Base-by-base conservation (phyloP, 2,797 vertebrate species). In the Characodon lateralis region DNA sequence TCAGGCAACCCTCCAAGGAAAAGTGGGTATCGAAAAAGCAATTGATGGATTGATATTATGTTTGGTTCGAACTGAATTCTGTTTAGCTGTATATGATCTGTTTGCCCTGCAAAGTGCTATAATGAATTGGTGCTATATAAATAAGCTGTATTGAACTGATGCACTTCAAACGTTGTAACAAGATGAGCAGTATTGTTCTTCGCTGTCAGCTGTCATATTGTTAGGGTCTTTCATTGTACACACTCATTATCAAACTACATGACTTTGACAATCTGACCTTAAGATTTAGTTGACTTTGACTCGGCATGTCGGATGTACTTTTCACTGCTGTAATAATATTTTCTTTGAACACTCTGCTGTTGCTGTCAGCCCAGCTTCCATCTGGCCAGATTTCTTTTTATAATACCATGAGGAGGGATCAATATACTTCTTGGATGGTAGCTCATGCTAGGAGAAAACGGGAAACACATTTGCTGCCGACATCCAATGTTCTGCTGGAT, bases 321-420 rank as follows among this genome's bases (percentile, higher is more conserved):
- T 74, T 86, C 35, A 76, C 77, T 77, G 74, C 75, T 78, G 77
- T 63, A 61, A 61, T 74, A 74, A 46, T 59, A 74, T 39, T 73
- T 43, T 63, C 74, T 80, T 80, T 81, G 76, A 79, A 82, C 78
- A 18, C 59, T 39, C 46, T 63, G 26, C 71, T 66, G 75, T 69
- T 76, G 76, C 70, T 80, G 78, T 71, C 76, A 84, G 76, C 71
- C 76, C 84, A 77, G 76, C 71, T 61, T 81, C 85, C 83, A 89
- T 91, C 80, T 90, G 85, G 73, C 84, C 58, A 61, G 73, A 82
- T 83, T 79, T 84, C 73, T 81, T 82, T 82, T 84, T 81, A 81
- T 81, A 69, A 84, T 83, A 78, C 77, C 70, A 78, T 71, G 78
- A 69, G 69, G 73, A 18, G 12, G 48, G 9, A 87, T 88, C 86